Evolutionary conservation across 2,888 invertebrate species (phyloP), one percentile per base, ranked within the genome.

Genomic region (Acronicta psi): DNA sequence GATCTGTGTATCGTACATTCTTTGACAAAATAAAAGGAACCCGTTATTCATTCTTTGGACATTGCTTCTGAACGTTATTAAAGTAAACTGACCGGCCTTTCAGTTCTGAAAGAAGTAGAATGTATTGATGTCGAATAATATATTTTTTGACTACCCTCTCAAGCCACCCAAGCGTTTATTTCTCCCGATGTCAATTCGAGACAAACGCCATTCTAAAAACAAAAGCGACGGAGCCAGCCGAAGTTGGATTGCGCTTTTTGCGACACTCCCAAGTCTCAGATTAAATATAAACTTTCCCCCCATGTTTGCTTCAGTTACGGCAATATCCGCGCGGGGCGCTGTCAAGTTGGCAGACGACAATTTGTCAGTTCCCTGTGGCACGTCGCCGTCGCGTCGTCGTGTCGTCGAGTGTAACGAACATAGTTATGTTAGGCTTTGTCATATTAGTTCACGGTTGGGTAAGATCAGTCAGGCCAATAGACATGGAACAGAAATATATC

Each of bases 211-310:
- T 69, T 64, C 69, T 73, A 80, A 80, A 81, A 76, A 80, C 75
- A 78, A 79, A 78, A 75, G 69, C 60, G 72, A 64, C 75, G 74
- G 72, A 73, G 75, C 68, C 74, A 77, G 61, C 61, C 75, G 72
- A 77, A 72, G 74, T 74, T 75, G 79, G 75, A 81, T 81, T 79
- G 83, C 76, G 74, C 82, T 85, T 86, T 85, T 82, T 81, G 75
- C 75, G 67, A 71, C 59, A 62, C 62, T 75, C 69, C 61, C 69
- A 79, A 73, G 75, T 75, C 73, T 63, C 71, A 85, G 88, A 88
- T 88, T 87, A 88, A 87, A 89, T 85, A 85, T 83, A 87, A 89
- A 88, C 83, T 89, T 88, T 81, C 65, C 59, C 72, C 69, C 64
- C 68, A 73, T 77, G 74, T 76, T 78, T 78, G 78, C 73, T 59